These are phyloP conservation scores for Crematogaster levior DNA, from an alignment of 2,888 invertebrate genomes.

Conservation along the genomic window DNA sequence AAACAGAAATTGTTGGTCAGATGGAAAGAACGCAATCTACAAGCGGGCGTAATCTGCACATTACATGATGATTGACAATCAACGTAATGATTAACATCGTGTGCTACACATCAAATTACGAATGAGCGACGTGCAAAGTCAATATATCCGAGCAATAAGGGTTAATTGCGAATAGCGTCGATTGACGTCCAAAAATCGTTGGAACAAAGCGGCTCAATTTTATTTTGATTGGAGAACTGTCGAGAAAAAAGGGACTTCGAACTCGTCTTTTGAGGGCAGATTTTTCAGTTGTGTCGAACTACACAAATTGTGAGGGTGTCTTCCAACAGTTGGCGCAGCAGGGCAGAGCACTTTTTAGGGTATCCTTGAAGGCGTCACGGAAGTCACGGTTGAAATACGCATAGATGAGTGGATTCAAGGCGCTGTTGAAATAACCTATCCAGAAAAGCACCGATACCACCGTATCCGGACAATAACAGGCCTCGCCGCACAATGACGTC, in stretches of 20 bases:
- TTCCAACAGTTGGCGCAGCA: conserved; percentile 93
- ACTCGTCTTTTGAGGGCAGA: conserved; percentile 3
- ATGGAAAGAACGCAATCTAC: background rate
- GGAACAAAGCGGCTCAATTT: conserved; percentile 26
- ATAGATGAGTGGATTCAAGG: conserved; percentile 97
- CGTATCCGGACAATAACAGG: conserved; percentile 89
- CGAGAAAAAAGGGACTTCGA: conserved; percentile 8
- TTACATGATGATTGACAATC: conserved; percentile 15
- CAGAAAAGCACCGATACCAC: conserved; percentile 92
- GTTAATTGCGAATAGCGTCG: conserved; percentile 36
- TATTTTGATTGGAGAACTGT: conserved; percentile 34
- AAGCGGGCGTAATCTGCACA: background rate
- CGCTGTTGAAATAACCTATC: conserved; percentile 99
- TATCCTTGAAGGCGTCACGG: conserved; percentile 97
- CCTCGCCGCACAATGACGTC: conserved; percentile 93
- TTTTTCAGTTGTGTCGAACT: conserved; percentile 75
- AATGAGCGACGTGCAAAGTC: background rate
- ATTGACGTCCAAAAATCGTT: conserved; percentile 12
- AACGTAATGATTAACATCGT: background rate
- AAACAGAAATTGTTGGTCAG: background rate
- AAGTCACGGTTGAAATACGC: conserved; percentile 99
- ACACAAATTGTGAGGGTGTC: conserved; percentile 89
- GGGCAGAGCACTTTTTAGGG: conserved; percentile 94
- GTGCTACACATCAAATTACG: background rate
- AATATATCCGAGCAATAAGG: conserved; percentile 24